Evolutionary conservation across 2,888 invertebrate species (phyloP).

Genomic region (Ormyrus thymus): DNA sequence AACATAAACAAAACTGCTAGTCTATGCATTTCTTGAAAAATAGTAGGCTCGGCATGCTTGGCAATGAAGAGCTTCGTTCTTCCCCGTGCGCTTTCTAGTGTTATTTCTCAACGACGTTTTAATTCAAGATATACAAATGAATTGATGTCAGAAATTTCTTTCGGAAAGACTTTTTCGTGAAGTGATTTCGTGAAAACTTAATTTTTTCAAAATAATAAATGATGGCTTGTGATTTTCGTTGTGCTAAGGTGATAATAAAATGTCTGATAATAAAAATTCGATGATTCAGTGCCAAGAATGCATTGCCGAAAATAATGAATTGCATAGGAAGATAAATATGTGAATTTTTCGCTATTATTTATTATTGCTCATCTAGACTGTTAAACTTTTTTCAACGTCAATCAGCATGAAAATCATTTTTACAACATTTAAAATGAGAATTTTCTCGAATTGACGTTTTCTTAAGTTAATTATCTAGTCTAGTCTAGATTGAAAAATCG

Average conservation of each 20-base stretch:
- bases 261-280: conserved; percentile 39
- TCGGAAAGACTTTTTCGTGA: conserved; percentile 2
- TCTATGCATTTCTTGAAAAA: conserved; percentile 63
- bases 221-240: conserved; percentile 27
- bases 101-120: neutral
- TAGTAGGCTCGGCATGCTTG: conserved; percentile 65
- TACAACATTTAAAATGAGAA: too few relatives aligned
- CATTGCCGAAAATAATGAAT: conserved; percentile 58
- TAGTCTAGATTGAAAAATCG: too few relatives aligned
- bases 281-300: conserved; percentile 65
- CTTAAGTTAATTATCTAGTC: too few relatives aligned
- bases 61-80: conserved; percentile 60
- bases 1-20: conserved; percentile 74
- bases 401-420: neutral
- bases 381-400: conserved; percentile 10
- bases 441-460: too few relatives aligned
- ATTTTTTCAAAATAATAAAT: conserved; percentile 22
- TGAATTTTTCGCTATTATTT: conserved; percentile 4
- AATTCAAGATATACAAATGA: neutral
- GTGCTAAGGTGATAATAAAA: conserved; percentile 40
- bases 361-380: neutral
- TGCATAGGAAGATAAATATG: conserved; percentile 15
- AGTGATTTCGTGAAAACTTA: conserved; percentile 11
- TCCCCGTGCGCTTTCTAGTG: conserved; percentile 22
- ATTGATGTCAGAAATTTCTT: too few relatives aligned